Base-by-base conservation (phyloP, 2,888 invertebrate genomes). In the Serripes groenlandicus region DNA sequence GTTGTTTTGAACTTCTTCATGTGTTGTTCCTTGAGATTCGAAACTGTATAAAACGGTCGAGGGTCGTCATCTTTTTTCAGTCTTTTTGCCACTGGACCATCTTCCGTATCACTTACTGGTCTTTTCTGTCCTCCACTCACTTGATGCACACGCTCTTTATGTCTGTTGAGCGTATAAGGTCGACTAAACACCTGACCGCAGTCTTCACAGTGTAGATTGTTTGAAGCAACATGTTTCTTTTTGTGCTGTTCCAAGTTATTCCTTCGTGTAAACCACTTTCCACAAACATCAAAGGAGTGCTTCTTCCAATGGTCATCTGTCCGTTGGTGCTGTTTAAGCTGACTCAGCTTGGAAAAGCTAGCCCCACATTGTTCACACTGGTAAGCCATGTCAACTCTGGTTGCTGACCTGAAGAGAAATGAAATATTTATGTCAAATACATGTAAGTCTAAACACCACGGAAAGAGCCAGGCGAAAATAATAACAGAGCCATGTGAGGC, bases 1-100 rank as follows among this genome's bases (percentile, higher is more conserved):
- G 56, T 78, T 66, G 75, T 81, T 81, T 49, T 81, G 52, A 81
- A 81, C 42, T 81, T 81, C 1, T 37, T 3, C 5, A 76, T 81
- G 9, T 49, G 70, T 23, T 81, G 75, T 56, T 76, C 76, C 21
- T 56, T 72, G 18, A 81, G 64, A 34, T 81, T 81, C 3, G n/a
- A 37, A 3, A 81, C 56, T 1, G 23, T 35, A 75, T 66, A 80
- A 76, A 64, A 80, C 21, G 54, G 69, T 30, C 60, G n/a, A 7
- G 75, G 75, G 18, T 80, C 75, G 37, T 80, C 72, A 23, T 71
- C 37, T 21, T 56, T 52, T n/a, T 52, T 68, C 26, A 66, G 42
- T 34, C 75, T 30, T 64, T 71, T 75, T 4, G 42, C 37, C 21
- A 34, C 21, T 5, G 5, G 42, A 34, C 7, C 30, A 7, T 35